Evolutionary conservation across 2,113 vertebrate genomes (phyloP).

Genomic region (Engystomops pustulosus): DNA sequence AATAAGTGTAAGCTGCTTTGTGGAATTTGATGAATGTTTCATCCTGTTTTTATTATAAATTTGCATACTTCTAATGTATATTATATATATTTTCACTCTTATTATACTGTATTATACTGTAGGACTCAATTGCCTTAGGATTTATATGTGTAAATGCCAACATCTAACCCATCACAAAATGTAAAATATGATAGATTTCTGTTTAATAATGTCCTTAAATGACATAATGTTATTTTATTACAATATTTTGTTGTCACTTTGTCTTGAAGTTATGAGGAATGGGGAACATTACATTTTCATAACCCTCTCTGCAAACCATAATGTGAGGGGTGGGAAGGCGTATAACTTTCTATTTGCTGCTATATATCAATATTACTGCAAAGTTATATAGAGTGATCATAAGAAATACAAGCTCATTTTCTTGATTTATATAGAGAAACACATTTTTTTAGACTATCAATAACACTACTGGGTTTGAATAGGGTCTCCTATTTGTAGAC

Average conservation of each 20-base stretch:
- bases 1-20: no score
- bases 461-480: not conserved
- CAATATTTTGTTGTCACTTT: constrained; percentile 39
- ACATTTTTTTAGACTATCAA: not conserved
- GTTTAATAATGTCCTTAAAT: constrained; percentile 25
- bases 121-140: constrained; percentile 20
- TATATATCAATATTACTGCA: constrained; percentile 37
- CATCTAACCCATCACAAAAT: constrained; percentile 1
- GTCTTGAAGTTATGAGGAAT: constrained; percentile 29
- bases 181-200: constrained; percentile 34
- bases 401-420: not conserved
- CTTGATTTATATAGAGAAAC: not conserved
- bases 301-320: constrained; percentile 5
- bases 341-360: not conserved
- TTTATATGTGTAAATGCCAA: constrained; percentile 10
- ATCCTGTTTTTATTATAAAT: not conserved
- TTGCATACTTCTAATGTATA: not conserved
- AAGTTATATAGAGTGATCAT: not conserved
- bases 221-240: constrained; percentile 40
- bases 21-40: not conserved
- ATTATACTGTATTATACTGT: constrained; percentile 19
- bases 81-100: not conserved
- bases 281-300: constrained; percentile 32
- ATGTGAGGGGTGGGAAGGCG: not conserved
- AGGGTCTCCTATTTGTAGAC: not conserved